phyloP scores from a whole-genome alignment of 2,797 vertebrate species.

The Pipistrellus nathusii region DNA sequence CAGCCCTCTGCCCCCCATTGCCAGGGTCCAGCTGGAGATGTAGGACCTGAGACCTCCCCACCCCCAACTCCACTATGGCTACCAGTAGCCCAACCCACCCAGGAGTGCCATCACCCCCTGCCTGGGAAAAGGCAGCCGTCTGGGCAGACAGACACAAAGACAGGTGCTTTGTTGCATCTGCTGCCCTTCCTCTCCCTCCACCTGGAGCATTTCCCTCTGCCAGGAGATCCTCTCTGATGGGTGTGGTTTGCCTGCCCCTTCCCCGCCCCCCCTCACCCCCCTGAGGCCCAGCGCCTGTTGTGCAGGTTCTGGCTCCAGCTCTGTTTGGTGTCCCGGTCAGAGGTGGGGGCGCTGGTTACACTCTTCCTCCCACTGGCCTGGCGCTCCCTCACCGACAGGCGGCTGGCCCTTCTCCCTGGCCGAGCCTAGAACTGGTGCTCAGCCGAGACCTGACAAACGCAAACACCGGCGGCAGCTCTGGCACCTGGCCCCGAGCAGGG shows the following conservation, averaged over 20 bases:
- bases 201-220: not conserved
- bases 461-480: not conserved
- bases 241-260: not conserved
- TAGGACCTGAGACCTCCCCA: rapidly evolving
- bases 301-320: not conserved
- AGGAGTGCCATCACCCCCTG: not conserved
- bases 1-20: not conserved
- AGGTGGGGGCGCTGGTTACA: not conserved
- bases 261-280: not conserved
- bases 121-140: not conserved
- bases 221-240: not conserved
- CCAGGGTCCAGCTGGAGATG: not conserved
- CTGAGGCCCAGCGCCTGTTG: not conserved
- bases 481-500: rapidly evolving
- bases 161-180: not conserved
- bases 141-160: not conserved
- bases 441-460: not conserved
- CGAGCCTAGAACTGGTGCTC: not conserved
- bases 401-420: not conserved
- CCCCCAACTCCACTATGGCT: not conserved
- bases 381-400: not conserved
- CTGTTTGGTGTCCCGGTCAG: not conserved
- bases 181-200: rapidly evolving
- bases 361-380: not conserved
- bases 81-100: not conserved